Evolutionary conservation across 2,888 invertebrate genomes (phyloP), one percentile per base, ranked within the genome.

Genomic region (Drosophila engyochracea): DNA sequence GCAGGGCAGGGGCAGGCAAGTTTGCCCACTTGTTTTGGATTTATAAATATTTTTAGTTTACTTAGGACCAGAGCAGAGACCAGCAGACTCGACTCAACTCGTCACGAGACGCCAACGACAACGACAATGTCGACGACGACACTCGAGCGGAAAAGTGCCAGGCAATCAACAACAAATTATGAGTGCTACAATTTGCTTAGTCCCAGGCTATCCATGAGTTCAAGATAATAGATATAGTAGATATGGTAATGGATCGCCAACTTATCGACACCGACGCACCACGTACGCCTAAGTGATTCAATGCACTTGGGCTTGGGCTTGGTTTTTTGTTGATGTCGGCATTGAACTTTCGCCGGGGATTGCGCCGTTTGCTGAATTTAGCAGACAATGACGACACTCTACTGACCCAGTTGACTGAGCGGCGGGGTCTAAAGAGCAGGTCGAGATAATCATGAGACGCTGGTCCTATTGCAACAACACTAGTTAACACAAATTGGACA

Each of bases 131-230:
- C 35, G 35, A 12, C n/a, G 37, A 37, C n/a, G 37, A 59, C 70
- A 70, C 77, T 79, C 49, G 53, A 79, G 31, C 31, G 52, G 52
- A 39, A 89, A 84, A 85, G 85, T 90, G 85, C 82, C 87, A 79
- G 89, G 90, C 90, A 86, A 86, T 90, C 85, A 90, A 90, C 83
- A 90, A 89, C 90, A 86, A 86, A 86, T 86, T 86, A 86, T 86
- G 85, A 85, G 89, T 90, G 87, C 90, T 83, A 90, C 84, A 89
- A 79, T 90, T 83, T 89, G 76, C 80, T 73, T 67, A 68, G 57
- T 39, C n/a, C 4, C 28, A 12, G 12, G 64, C 25, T 19, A 58
- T 62, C 44, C 49, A 55, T 60, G 75, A 10, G 2, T 30, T 52
- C 30, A 22, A 44, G 67, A 69, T 76, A 25, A 37, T 25, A 33